Evolutionary conservation across 2,888 invertebrate genomes (phyloP), one percentile per base, ranked within the genome.

Genomic region (Perdita meconis): DNA sequence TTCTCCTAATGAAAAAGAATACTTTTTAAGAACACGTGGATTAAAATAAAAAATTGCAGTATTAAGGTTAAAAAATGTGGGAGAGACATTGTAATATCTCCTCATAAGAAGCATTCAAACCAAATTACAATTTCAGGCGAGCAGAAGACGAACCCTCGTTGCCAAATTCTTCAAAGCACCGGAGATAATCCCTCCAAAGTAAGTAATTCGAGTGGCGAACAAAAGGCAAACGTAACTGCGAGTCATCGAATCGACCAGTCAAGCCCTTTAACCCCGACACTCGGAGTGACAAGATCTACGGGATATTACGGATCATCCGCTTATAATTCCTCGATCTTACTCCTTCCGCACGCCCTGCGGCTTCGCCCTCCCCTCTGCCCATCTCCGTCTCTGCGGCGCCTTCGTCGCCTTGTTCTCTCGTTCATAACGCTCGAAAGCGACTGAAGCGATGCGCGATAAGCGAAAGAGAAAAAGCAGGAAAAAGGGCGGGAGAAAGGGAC

Each of bases 251-350:
- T 63, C 55, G 47, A 47, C 26, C 30, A 53, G 36, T 36, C 61
- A 34, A 38, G 30, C 63, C 47, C 47, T 30, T 47, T 56, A 70
- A 60, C 26, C 47, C 22, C 34, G 53, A 44, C 59, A n/a, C 19
- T 5, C 36, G n/a, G n/a, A 26, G 73, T 79, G 86, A 85, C 83
- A 81, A 82, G 86, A 86, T 86, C 87, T 75, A 74, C 71, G 73
- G 81, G 30, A 30, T 83, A 86, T 89, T 88, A 89, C 87, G 85
- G 86, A 85, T 89, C 80, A 82, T 89, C 89, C 88, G 85, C 86
- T 90, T 89, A 88, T 89, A 88, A 79, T 80, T 75, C 74, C 61
- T 63, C 78, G 73, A 80, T 74, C 81, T 47, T n/a, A 22, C 53
- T 34, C 59, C 59, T 63, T 67, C 57, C 61, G 42, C 57, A 13